Evolutionary conservation across 2,888 invertebrate species (phyloP).

Genomic region (Noctua pronuba): DNA sequence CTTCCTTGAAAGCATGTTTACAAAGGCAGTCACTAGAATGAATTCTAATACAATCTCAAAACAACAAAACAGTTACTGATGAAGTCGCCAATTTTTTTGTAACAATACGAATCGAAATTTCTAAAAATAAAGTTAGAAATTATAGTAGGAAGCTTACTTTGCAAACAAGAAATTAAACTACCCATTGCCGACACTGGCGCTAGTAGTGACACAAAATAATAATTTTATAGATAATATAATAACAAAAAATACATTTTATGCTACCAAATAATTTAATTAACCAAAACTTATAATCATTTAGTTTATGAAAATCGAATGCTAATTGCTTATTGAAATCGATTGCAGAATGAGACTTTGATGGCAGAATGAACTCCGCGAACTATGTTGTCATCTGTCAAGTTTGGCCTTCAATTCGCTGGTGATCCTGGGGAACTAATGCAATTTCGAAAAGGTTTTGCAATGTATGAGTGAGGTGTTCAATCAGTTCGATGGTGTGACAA

Average conservation of each 20-base stretch:
- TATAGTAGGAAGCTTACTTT: neutral
- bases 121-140: neutral
- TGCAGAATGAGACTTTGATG: conserved; percentile 28
- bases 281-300: rapidly evolving
- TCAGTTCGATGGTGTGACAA: conserved; percentile 84
- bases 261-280: neutral
- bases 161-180: neutral
- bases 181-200: conserved; percentile 14
- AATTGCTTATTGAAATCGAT: conserved; percentile 1
- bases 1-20: neutral
- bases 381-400: conserved; percentile 78
- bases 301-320: conserved; percentile 15
- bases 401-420: conserved; percentile 84
- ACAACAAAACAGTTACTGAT: neutral
- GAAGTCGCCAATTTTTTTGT: neutral
- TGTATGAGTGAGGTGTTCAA: conserved; percentile 79
- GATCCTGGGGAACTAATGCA: conserved; percentile 74
- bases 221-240: neutral
- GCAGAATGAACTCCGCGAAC: conserved; percentile 60
- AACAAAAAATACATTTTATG: neutral
- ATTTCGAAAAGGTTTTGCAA: conserved; percentile 82
- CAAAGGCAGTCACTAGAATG: neutral
- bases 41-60: neutral
- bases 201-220: conserved; percentile 15
- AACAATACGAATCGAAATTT: neutral